Base-by-base conservation (phyloP, 2,113 vertebrate genomes). In the Pachyramphus minor region DNA sequence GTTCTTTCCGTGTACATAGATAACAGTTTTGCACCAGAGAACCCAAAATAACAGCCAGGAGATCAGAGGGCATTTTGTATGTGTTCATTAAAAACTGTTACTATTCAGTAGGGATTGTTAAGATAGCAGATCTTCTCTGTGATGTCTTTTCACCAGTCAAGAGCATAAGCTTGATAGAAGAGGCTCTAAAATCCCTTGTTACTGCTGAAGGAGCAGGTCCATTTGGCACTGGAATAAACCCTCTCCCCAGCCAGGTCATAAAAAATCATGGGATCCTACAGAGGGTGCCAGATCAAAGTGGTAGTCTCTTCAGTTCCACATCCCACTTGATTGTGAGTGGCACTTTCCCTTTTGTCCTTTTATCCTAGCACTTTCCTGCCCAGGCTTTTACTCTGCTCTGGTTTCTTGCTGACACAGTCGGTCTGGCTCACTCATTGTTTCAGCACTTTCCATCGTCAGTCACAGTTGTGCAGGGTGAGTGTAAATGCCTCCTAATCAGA, bases 351-450 rank as follows among this genome's bases (percentile, higher is more conserved):
- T 89, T 88, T 67, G 50, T 89, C 81, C 59, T 91, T 89, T 86
- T 74, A 69, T 78, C 73, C 55, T 28, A 55, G 35, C 31, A 45
- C 31, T 73, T 90, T 62, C 86, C 68, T 84, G 37, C 45, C n/a
- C 66, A 33, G 60, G 44, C 31, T 85, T 78, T 85, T 56, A 30
- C 71, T 69, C 49, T 9, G 58, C 42, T 85, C 53, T 62, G 4
- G 2, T 79, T 87, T 93, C 82, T 89, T 86, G 84, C 90, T 97
- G 84, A 89, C 82, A 55, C 78, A 73, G 89, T 19, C 64, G 15
- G 55, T 90, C 55, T 90, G 90, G 31, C 72, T 95, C 84, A 41
- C 11, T 82, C 77, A 67, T 87, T 87, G 79, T 91, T 95, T 95
- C 90, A 90, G 91, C 81, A 35, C 72, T 91, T 93, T 63, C 55